phyloP scores from a whole-genome alignment of 2,888 invertebrate genomes.

The Watsonalla cultraria region DNA sequence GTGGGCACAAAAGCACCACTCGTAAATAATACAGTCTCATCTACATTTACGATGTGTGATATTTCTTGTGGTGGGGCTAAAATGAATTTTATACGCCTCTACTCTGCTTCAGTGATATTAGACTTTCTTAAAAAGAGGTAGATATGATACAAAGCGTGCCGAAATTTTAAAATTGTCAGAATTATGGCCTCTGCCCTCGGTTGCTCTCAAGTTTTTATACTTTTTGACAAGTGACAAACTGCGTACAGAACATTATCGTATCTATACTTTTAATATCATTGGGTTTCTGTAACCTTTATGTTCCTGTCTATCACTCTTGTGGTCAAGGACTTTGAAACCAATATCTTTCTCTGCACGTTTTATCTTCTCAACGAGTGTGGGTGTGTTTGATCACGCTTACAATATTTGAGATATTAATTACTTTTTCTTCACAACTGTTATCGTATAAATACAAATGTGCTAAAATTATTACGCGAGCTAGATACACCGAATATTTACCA shows the following conservation, averaged over 20 bases:
- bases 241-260: too few species aligned
- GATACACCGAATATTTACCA: not conserved
- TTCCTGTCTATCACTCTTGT: not conserved
- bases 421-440: not conserved
- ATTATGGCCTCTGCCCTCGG: too few species aligned
- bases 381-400: not conserved
- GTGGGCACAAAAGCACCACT: slow-evolving; percentile 29
- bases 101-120: not conserved
- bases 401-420: too few species aligned
- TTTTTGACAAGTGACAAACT: too few species aligned
- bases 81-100: slow-evolving; percentile 29
- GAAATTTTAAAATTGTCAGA: too few species aligned
- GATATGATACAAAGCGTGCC: too few species aligned
- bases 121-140: too few species aligned
- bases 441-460: not conserved
- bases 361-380: not conserved
- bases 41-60: slow-evolving; percentile 53
- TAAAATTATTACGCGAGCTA: not conserved
- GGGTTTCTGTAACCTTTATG: not conserved
- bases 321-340: not conserved
- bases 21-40: slow-evolving; percentile 45
- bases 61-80: slow-evolving; percentile 38
- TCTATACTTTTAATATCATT: too few species aligned
- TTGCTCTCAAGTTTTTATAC: too few species aligned
- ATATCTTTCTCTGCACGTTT: not conserved